Base-by-base conservation (phyloP, 1,140 invertebrate genomes). In the Araneus ventricosus region DNA sequence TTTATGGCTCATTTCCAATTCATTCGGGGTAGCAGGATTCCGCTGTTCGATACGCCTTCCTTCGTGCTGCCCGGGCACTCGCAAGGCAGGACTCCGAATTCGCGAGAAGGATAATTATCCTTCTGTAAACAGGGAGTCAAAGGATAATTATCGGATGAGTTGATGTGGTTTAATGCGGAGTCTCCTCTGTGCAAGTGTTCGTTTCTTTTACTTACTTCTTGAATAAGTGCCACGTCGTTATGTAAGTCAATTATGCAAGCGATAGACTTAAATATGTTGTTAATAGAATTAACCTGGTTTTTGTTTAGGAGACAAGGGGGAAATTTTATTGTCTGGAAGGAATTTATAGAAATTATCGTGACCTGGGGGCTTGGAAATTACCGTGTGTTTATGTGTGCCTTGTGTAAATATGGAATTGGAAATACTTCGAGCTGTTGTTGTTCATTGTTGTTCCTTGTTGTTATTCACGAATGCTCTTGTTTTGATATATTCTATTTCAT, bases 1-100 rank as follows among this genome's bases (percentile, higher is more conserved):
- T 89, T 89, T 52, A 89, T 90, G 88, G 88, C 88, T 90, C 88
- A 90, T 90, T 90, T 90, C 88, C 88, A 90, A 90, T 90, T 90
- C 79, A 61, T 24, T 8, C 27, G 1, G 27, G 67, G 10, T 30
- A 61, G 59, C 30, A 14, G 67, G 67, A 37, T 30, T 67, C 24
- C 41, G 41, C 41, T 67, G 34, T 41, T 67, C 22, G 10, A 88
- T 39, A 37, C 86, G 30, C 37, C 34, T 63, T 27, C 8, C 27
- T 67, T 67, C 5, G 24, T 27, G 5, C 24, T 22, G 59, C 24
- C 63, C 8, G 27, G 14, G 8, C 14, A 17, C 14, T 75, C 34
- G 27, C n/a, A 4, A 24, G 2, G 3, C 10, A 75, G n/a, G 67
- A 75, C 14, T 59, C 27, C 34, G 80, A 41, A 82, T 45, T 75